phyloP scores from a whole-genome alignment of 2,888 invertebrate species.

The Spisula solida region DNA sequence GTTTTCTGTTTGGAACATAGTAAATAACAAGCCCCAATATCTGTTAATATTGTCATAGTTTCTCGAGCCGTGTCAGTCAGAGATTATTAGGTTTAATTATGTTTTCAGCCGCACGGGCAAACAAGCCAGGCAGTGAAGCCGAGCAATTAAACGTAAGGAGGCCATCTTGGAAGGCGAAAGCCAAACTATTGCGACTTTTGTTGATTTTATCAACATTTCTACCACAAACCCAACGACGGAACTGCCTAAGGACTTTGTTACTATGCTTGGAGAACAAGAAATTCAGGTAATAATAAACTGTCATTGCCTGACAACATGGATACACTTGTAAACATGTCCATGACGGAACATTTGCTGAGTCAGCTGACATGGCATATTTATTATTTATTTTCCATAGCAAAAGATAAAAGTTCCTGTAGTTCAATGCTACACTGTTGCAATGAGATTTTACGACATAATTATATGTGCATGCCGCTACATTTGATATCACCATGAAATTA shows the following conservation, averaged over 20 bases:
- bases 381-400: too few species aligned
- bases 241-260: constrained; percentile 67
- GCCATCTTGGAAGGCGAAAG: constrained; percentile 65
- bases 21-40: not conserved
- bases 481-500: too few species aligned
- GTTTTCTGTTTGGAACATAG: constrained; percentile 20
- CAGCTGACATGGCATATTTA: too few species aligned
- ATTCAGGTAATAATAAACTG: constrained; percentile 49
- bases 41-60: not conserved
- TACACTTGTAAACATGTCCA: too few species aligned
- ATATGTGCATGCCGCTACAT: too few species aligned
- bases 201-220: constrained; percentile 68
- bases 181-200: constrained; percentile 51
- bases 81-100: constrained; percentile 20
- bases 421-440: too few species aligned
- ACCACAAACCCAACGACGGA: constrained; percentile 54
- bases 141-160: constrained; percentile 51
- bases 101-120: constrained; percentile 66
- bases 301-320: not conserved
- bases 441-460: too few species aligned
- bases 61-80: not conserved
- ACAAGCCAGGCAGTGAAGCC: constrained; percentile 64
- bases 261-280: constrained; percentile 69
- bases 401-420: too few species aligned
- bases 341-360: too few species aligned